A percentile compares a stretch with the other conserved stretches of the same genome.
These are phyloP conservation scores for Xylophagus ater DNA, from an alignment of 2,888 invertebrate species.

Conservation along the genomic window DNA sequence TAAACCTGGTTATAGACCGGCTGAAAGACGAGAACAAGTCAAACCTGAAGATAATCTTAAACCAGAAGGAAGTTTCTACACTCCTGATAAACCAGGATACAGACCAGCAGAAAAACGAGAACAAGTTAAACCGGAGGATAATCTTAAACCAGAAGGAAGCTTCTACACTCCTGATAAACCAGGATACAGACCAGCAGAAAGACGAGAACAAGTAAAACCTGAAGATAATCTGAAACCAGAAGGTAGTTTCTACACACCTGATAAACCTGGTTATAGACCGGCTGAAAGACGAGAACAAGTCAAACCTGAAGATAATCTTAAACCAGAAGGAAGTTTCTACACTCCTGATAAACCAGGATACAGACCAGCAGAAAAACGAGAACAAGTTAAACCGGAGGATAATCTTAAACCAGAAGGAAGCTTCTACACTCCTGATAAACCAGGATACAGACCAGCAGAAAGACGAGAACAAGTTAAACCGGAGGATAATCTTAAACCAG, in stretches of 20 bases:
- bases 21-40: slow-evolving; percentile 32
- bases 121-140: slow-evolving; percentile 32
- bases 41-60: slow-evolving; percentile 46
- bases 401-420: slow-evolving; percentile 29
- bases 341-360: slow-evolving; percentile 32
- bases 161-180: slow-evolving; percentile 13
- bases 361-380: slow-evolving; percentile 37
- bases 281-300: slow-evolving; percentile 44
- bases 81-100: slow-evolving; percentile 27
- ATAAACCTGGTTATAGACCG: slow-evolving; percentile 34
- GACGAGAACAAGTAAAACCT: slow-evolving; percentile 30
- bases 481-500: slow-evolving; percentile 44
- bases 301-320: slow-evolving; percentile 37
- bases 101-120: slow-evolving; percentile 41
- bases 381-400: slow-evolving; percentile 42
- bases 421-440: slow-evolving; percentile 23
- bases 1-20: slow-evolving; percentile 31
- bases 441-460: slow-evolving; percentile 13
- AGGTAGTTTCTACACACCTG: slow-evolving; percentile 33
- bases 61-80: slow-evolving; percentile 42
- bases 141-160: slow-evolving; percentile 13
- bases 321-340: slow-evolving; percentile 40
- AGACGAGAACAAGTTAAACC: slow-evolving; percentile 9
- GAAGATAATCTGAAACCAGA: slow-evolving; percentile 42
- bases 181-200: slow-evolving; percentile 22